Evolutionary conservation across 2,888 invertebrate species (phyloP).

Genomic region (Thera obeliscata): DNA sequence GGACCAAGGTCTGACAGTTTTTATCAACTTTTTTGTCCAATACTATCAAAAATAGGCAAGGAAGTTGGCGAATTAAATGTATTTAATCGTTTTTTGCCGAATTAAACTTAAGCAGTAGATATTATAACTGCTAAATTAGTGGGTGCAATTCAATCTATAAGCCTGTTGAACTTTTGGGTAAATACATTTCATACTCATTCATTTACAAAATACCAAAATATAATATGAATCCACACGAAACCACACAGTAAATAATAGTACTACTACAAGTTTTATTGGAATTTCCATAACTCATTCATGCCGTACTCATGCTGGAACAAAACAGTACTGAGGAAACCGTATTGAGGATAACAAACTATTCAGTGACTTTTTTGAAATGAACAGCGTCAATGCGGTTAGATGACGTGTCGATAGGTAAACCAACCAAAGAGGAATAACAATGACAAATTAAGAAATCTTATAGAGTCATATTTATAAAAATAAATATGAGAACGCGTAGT

Average conservation of each 20-base stretch:
- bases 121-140: not conserved
- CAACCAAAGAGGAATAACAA: not conserved
- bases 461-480: not conserved
- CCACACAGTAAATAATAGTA: not conserved
- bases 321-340: not conserved
- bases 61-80: not conserved
- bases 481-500: too few species aligned
- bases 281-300: conserved; percentile 24
- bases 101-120: not conserved
- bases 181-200: not conserved
- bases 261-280: not conserved
- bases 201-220: not conserved
- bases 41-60: not conserved
- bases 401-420: not conserved
- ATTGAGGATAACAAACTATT: conserved; percentile 15
- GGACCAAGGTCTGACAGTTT: conserved; percentile 25
- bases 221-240: not conserved
- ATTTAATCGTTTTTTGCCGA: not conserved
- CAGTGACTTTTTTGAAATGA: conserved; percentile 7
- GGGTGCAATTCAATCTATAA: not conserved
- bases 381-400: conserved; percentile 27
- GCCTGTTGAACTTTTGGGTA: not conserved
- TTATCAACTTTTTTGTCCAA: conserved; percentile 13
- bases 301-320: conserved; percentile 6
- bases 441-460: not conserved